phyloP scores from a whole-genome alignment of 2,888 invertebrate genomes.

The Hoplodrina blanda region DNA sequence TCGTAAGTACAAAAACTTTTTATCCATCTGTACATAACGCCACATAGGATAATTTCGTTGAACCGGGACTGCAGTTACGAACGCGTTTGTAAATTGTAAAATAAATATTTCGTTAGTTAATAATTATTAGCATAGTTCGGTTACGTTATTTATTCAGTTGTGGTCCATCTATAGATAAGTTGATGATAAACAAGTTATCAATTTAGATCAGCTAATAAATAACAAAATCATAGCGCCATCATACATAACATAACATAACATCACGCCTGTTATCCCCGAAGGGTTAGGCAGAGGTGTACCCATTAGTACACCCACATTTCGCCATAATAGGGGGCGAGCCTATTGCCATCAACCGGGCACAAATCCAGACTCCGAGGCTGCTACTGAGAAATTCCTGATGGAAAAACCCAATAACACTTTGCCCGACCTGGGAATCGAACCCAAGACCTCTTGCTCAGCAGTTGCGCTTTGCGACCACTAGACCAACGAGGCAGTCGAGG shows the following conservation, averaged over 20 bases:
- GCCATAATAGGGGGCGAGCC: too few relatives aligned
- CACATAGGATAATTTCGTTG: neutral
- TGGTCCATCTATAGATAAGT: neutral
- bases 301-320: too few relatives aligned
- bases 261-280: too few relatives aligned
- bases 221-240: slow-evolving; percentile 5
- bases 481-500: too few relatives aligned
- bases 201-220: slow-evolving; percentile 15
- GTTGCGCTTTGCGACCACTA: too few relatives aligned
- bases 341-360: too few relatives aligned
- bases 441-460: too few relatives aligned
- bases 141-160: neutral
- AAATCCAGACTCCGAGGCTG: too few relatives aligned
- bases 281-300: too few relatives aligned
- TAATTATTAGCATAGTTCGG: neutral
- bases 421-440: too few relatives aligned
- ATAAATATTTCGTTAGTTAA: neutral
- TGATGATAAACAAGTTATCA: neutral
- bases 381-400: too few relatives aligned
- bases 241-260: neutral
- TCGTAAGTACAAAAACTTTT: neutral
- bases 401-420: too few relatives aligned
- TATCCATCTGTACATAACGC: neutral
- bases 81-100: neutral
- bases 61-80: neutral